Conservation (phyloP, 2,888 invertebrate genomes). For the Xanthorhoe designata region DNA sequence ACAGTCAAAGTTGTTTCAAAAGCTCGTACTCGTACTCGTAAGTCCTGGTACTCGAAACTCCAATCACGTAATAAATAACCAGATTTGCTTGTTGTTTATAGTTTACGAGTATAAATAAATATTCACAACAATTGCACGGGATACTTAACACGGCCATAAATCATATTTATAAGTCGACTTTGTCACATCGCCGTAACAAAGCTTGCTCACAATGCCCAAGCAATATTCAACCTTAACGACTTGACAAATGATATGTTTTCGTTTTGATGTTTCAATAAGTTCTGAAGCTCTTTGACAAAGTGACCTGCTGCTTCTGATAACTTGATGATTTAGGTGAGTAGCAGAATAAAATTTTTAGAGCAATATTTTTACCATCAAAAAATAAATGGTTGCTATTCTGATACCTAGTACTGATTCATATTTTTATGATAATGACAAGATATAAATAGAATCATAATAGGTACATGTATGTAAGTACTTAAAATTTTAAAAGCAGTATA, state of each 20-base stretch:
- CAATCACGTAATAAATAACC: constrained; percentile 83
- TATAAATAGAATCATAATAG: neutral
- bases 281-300: constrained; percentile 51
- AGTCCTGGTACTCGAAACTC: constrained; percentile 67
- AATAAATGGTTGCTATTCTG: neutral
- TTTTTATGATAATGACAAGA: neutral
- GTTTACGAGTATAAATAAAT: constrained; percentile 83
- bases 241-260: constrained; percentile 52
- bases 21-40: too few species aligned
- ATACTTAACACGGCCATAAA: constrained; percentile 83
- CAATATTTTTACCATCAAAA: constrained; percentile 23
- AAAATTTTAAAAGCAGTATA: constrained; percentile 2
- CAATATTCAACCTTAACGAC: constrained; percentile 63
- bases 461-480: neutral
- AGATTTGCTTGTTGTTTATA: constrained; percentile 84
- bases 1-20: constrained; percentile 38
- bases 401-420: neutral
- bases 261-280: constrained; percentile 49
- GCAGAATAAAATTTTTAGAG: constrained; percentile 48
- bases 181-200: constrained; percentile 79
- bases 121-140: constrained; percentile 83
- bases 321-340: constrained; percentile 56
- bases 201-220: constrained; percentile 51
- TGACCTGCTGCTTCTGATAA: constrained; percentile 55
- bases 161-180: constrained; percentile 83